Percentiles rank a stretch among this genome's conserved stretches.
phyloP scores from a whole-genome alignment of 2,888 invertebrate genomes.

The Polyploca ridens region DNA sequence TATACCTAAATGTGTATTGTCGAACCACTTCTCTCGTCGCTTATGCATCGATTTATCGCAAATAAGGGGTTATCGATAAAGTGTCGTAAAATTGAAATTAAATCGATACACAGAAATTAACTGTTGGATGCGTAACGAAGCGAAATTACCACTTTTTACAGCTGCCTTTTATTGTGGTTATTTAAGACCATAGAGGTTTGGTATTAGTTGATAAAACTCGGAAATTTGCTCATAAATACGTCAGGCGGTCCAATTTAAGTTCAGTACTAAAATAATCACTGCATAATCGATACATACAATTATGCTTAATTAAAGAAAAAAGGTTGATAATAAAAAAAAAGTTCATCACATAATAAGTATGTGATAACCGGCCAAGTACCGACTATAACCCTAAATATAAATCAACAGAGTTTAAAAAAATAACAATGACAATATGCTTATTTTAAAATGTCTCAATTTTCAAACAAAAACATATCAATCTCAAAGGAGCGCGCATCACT shows the following conservation, averaged over 20 bases:
- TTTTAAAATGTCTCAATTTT: constrained; percentile 8
- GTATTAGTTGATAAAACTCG: neutral
- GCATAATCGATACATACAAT: neutral
- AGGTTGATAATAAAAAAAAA: too few relatives aligned
- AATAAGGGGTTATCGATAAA: constrained; percentile 53
- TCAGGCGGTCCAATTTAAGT: neutral
- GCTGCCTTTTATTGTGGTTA: constrained; percentile 31
- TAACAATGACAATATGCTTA: neutral
- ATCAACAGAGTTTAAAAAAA: neutral
- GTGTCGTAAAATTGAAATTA: constrained; percentile 52
- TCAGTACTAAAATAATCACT: neutral
- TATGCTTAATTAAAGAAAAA: neutral
- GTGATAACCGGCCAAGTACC: too few relatives aligned
- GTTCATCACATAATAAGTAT: too few relatives aligned
- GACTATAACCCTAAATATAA: neutral
- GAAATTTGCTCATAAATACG: neutral
- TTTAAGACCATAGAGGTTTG: constrained; percentile 17
- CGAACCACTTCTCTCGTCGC: constrained; percentile 23
- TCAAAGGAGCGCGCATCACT: constrained; percentile 3
- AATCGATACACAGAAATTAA: constrained; percentile 36
- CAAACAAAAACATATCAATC: constrained; percentile 11
- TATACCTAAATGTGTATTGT: neutral
- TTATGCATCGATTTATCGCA: constrained; percentile 34
- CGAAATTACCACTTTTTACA: constrained; percentile 39
- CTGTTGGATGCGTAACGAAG: constrained; percentile 36